Percentiles rank a stretch among this genome's conserved stretches.
phyloP scores from a whole-genome alignment of 2,113 vertebrate genomes.

The Propithecus coquereli region DNA sequence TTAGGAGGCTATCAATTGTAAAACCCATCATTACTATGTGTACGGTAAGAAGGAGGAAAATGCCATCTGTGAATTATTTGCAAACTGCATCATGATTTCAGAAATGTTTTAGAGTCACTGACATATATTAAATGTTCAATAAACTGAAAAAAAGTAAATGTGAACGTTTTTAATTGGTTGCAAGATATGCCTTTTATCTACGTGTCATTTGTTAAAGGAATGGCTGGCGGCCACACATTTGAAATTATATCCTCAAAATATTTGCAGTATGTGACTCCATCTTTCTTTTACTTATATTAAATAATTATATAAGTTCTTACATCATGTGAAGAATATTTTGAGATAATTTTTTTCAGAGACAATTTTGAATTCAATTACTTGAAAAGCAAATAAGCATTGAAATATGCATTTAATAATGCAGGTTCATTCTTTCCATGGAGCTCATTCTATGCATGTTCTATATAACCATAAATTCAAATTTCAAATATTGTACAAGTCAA shows the following conservation, averaged over 20 bases:
- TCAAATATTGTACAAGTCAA: background rate
- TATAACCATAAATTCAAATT: background rate
- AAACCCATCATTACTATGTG: background rate
- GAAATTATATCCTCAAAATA: background rate
- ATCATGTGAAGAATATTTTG: background rate
- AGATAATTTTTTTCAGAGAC: background rate
- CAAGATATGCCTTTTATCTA: background rate
- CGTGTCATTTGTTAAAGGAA: constrained; percentile 18
- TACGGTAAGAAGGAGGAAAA: background rate
- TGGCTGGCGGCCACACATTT: background rate
- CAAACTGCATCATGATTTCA: background rate
- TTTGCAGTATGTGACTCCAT: background rate
- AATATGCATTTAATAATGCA: background rate
- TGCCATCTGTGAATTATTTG: background rate
- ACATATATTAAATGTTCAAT: background rate
- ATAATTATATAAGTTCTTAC: background rate
- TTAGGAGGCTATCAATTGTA: background rate
- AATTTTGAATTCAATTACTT: background rate
- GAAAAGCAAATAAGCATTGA: background rate
- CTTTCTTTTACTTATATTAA: background rate
- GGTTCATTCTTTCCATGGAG: background rate
- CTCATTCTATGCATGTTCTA: background rate
- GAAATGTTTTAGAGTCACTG: background rate
- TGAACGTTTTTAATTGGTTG: background rate
- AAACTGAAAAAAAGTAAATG: background rate